Conservation (phyloP, 2,797 vertebrate genomes). For the Chrysocyon brachyurus region DNA sequence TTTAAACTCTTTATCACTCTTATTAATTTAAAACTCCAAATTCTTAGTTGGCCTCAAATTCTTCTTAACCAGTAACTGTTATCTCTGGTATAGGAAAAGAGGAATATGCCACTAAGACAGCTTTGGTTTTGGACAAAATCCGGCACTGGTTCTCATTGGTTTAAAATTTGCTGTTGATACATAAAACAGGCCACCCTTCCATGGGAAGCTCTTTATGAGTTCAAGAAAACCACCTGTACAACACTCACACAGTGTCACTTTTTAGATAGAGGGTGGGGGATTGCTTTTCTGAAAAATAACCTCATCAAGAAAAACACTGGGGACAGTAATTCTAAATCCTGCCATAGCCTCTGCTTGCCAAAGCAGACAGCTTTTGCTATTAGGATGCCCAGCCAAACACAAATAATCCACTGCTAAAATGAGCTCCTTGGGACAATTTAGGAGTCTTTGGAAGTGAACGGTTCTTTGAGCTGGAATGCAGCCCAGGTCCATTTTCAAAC, state of each 20-base stretch:
- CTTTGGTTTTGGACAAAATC: background rate
- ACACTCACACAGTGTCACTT: background rate
- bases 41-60: background rate
- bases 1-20: background rate
- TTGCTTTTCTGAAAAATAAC: constrained; percentile 73
- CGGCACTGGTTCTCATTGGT: background rate
- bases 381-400: constrained; percentile 88
- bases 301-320: constrained; percentile 72
- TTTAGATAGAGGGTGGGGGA: background rate
- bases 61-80: background rate
- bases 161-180: background rate
- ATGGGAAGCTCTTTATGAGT: background rate
- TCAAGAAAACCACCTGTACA: background rate
- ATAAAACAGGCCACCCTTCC: background rate
- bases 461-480: constrained; percentile 89
- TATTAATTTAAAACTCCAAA: background rate
- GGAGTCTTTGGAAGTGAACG: constrained; percentile 88
- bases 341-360: constrained; percentile 81
- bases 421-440: constrained; percentile 91
- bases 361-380: constrained; percentile 88
- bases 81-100: background rate
- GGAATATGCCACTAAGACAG: background rate
- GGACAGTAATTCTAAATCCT: constrained; percentile 75
- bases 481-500: constrained; percentile 89
- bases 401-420: constrained; percentile 89